These are phyloP conservation scores for Agapetus fuscipes DNA, from an alignment of 2,888 invertebrate genomes.

Conservation along the genomic window DNA sequence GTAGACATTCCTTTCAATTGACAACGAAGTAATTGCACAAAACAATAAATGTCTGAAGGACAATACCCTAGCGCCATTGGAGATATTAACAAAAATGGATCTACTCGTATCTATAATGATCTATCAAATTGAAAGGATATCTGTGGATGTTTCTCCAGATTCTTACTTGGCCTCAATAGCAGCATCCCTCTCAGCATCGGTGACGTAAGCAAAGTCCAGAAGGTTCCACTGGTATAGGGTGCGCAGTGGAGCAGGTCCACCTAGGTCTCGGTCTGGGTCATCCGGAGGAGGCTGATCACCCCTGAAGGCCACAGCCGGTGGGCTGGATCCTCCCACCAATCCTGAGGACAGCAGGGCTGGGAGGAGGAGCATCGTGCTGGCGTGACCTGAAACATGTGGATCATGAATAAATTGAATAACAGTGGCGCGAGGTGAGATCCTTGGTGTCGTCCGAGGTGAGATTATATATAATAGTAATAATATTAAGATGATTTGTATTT, in stretches of 20 bases:
- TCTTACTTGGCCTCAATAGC: conserved; percentile 51
- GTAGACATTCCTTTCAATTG: too few species aligned
- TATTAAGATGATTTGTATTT: too few species aligned
- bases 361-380: conserved; percentile 36
- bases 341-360: conserved; percentile 28
- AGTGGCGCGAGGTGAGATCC: too few species aligned
- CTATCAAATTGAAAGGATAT: too few species aligned
- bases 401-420: background rate
- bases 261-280: conserved; percentile 32
- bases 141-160: too few species aligned
- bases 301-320: conserved; percentile 1
- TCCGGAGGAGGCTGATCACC: conserved; percentile 22
- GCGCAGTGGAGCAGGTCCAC: conserved; percentile 46
- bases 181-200: conserved; percentile 42
- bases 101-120: too few species aligned
- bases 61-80: too few species aligned
- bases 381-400: conserved; percentile 19
- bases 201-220: conserved; percentile 63
- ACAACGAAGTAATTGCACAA: too few species aligned
- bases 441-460: too few species aligned
- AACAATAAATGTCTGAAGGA: too few species aligned
- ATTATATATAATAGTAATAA: too few species aligned
- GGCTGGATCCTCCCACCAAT: conserved; percentile 3
- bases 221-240: conserved; percentile 65
- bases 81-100: too few species aligned